Percentiles rank a stretch among this genome's conserved stretches.
Evolutionary conservation across 2,797 vertebrate genomes (phyloP).

Genomic region (Trichosurus vulpecula): DNA sequence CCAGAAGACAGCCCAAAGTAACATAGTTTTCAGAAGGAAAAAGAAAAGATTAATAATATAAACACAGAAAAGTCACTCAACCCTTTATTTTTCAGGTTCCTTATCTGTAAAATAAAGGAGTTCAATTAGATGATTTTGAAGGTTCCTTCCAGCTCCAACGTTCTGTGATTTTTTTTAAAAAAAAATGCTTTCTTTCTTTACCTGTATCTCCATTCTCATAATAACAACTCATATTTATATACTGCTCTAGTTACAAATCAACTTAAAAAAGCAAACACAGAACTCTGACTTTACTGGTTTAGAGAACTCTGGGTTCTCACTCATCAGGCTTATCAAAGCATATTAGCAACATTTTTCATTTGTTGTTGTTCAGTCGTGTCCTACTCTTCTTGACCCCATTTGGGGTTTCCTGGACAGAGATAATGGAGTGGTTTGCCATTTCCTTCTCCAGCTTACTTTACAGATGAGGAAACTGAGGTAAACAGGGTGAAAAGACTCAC

Average conservation of each 20-base stretch:
- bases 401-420: neutral
- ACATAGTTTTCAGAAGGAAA: slow-evolving; percentile 31
- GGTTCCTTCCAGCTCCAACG: neutral
- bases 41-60: neutral
- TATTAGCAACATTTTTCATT: neutral
- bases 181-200: neutral
- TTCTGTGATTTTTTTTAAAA: neutral
- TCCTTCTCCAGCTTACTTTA: neutral
- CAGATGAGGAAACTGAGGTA: neutral
- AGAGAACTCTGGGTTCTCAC: too few species aligned
- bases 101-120: neutral
- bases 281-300: neutral
- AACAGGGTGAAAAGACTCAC: neutral
- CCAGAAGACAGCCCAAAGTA: neutral
- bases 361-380: neutral
- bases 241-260: neutral
- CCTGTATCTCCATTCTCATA: neutral
- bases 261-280: neutral
- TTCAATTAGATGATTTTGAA: neutral
- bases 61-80: neutral
- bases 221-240: neutral
- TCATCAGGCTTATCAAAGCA: neutral
- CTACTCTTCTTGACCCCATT: neutral
- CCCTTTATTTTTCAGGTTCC: neutral
- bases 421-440: neutral